Evolutionary conservation across 2,797 vertebrate genomes (phyloP).

Genomic region (Cichlasoma orientale): DNA sequence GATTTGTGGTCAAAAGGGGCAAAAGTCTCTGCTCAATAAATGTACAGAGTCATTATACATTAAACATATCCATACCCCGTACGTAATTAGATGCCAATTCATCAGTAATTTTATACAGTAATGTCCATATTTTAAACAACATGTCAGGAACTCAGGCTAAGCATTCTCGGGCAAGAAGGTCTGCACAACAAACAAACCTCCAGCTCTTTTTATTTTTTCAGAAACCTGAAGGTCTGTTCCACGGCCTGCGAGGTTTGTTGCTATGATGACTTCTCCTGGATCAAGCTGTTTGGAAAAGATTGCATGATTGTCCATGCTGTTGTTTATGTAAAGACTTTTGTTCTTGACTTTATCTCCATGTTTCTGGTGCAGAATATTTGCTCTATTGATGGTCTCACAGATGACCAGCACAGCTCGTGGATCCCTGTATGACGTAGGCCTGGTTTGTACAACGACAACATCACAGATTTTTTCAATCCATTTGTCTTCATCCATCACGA

Average conservation of each 20-base stretch:
- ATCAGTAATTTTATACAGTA: background rate
- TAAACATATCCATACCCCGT: too few species aligned
- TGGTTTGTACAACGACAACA: conserved; percentile 36
- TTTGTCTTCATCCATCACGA: conserved; percentile 16
- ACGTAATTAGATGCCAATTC: background rate
- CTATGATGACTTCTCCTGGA: conserved; percentile 63
- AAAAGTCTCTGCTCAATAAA: too few species aligned
- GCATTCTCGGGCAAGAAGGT: conserved; percentile 71
- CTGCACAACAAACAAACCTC: conserved; percentile 72
- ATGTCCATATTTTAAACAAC: too few species aligned
- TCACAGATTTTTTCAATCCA: conserved; percentile 64
- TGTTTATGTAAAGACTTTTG: conserved; percentile 63
- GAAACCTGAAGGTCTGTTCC: conserved; percentile 58
- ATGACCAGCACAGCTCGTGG: conserved; percentile 70
- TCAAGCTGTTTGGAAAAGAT: conserved; percentile 21
- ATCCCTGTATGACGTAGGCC: conserved; percentile 4
- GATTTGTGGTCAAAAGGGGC: too few species aligned
- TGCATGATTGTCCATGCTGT: conserved; percentile 62
- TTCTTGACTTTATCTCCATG: background rate
- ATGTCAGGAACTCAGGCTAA: background rate
- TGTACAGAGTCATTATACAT: background rate
- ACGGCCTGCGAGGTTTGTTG: conserved; percentile 76
- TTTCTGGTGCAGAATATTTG: conserved; percentile 18
- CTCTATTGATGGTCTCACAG: conserved; percentile 73
- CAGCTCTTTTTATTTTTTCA: conserved; percentile 24